Conservation (phyloP, 1,140 invertebrate genomes). For the Ooceraea biroi region DNA sequence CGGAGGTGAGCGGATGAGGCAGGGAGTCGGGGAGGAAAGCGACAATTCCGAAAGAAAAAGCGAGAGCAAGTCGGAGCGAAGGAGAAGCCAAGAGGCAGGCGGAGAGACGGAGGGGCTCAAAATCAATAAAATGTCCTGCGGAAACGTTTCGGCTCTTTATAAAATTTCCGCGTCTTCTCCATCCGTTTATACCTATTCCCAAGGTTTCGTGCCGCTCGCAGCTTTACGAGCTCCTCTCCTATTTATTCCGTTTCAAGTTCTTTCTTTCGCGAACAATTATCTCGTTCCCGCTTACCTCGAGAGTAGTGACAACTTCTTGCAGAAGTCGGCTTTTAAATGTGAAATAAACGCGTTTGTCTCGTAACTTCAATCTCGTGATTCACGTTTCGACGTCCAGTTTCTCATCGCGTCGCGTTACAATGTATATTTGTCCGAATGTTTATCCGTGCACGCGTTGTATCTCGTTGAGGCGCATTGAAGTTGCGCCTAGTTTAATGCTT, state of each 20-base stretch:
- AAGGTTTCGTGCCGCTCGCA: constrained; percentile 25
- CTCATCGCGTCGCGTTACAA: not conserved
- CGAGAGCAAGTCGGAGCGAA: constrained; percentile 71
- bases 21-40: constrained; percentile 64
- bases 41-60: constrained; percentile 69
- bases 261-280: constrained; percentile 14
- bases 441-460: not conserved
- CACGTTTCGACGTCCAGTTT: not conserved
- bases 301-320: constrained; percentile 20
- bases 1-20: constrained; percentile 33
- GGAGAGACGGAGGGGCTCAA: constrained; percentile 72
- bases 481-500: not conserved
- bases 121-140: constrained; percentile 84
- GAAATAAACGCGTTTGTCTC: not conserved
- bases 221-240: not conserved
- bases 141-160: constrained; percentile 79
- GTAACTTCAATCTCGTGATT: not conserved
- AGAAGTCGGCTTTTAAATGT: constrained; percentile 18
- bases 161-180: constrained; percentile 69
- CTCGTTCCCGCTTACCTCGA: constrained; percentile 2
- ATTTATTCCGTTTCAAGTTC: not conserved
- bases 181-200: constrained; percentile 2
- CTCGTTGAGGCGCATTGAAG: not conserved
- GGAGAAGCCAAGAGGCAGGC: constrained; percentile 65
- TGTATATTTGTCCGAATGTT: not conserved